phyloP scores from a whole-genome alignment of 2,797 vertebrate species.

The Rhinichthys osculus region DNA sequence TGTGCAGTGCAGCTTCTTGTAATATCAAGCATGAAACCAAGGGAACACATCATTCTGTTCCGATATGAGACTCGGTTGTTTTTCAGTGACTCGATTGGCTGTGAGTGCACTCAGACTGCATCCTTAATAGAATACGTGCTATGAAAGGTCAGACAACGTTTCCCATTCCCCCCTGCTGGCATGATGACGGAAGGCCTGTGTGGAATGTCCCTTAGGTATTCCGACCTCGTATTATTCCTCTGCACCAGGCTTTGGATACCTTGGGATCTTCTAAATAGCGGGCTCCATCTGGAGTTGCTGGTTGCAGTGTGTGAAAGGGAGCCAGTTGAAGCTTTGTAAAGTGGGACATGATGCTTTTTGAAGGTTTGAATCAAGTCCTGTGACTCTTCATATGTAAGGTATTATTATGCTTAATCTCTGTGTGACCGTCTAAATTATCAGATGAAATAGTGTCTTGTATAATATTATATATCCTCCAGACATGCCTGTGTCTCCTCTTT shows the following conservation, averaged over 20 bases:
- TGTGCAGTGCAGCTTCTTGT: constrained; percentile 49
- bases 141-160: constrained; percentile 70
- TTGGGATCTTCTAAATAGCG: background rate
- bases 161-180: constrained; percentile 30
- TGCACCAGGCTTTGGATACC: constrained; percentile 24
- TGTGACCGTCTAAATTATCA: background rate
- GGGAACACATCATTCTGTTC: constrained; percentile 60
- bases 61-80: constrained; percentile 63
- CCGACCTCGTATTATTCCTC: constrained; percentile 25
- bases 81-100: constrained; percentile 61
- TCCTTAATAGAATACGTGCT: constrained; percentile 59
- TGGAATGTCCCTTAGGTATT: constrained; percentile 37
- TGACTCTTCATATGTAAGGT: background rate
- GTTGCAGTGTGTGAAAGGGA: background rate
- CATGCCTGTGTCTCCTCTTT: constrained; percentile 10
- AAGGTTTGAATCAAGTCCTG: background rate
- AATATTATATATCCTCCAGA: constrained; percentile 4
- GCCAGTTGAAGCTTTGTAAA: background rate
- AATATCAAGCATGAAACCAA: constrained; percentile 61
- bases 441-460: background rate
- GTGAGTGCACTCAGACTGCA: constrained; percentile 59
- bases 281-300: constrained; percentile 13
- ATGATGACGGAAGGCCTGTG: constrained; percentile 7
- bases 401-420: background rate
- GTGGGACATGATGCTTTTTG: background rate